A percentile compares a stretch with the other conserved stretches of the same genome.
Conservation (phyloP, 2,113 vertebrate genomes). For the Hemiprocne comata region DNA sequence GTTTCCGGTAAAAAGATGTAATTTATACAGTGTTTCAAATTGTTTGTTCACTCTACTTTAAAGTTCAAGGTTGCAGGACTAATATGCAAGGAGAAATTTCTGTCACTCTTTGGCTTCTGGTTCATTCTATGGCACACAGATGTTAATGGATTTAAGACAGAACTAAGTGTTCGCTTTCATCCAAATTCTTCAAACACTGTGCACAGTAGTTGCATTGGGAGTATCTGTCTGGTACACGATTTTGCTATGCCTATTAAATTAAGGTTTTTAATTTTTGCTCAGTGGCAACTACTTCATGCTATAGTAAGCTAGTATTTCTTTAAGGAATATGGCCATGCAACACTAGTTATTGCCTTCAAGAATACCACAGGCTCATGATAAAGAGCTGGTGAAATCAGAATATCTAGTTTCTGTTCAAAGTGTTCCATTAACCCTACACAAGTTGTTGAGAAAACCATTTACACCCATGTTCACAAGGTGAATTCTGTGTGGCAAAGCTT, state of each 20-base stretch:
- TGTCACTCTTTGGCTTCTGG: background rate
- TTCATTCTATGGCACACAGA: background rate
- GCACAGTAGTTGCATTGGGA: background rate
- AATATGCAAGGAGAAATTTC: background rate
- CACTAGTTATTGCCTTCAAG: background rate
- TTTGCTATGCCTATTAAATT: background rate
- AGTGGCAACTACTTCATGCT: background rate
- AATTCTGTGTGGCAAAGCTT: background rate
- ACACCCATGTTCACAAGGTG: background rate
- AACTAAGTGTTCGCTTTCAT: background rate
- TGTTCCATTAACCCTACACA: background rate
- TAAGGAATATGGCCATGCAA: background rate
- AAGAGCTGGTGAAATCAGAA: background rate
- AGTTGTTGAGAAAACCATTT: background rate
- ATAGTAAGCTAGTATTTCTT: background rate
- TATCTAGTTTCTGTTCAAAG: background rate
- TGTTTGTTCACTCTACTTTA: background rate
- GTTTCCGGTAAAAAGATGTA: background rate
- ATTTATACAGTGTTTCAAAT: background rate
- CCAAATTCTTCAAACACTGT: background rate
- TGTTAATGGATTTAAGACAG: background rate
- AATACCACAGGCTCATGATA: background rate
- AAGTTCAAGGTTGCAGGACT: slow-evolving; percentile 18
- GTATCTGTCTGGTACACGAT: background rate
- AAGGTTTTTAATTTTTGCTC: background rate